These are phyloP conservation scores for Aplysia californica DNA, from an alignment of 1,140 invertebrate species.

Conservation along the genomic window DNA sequence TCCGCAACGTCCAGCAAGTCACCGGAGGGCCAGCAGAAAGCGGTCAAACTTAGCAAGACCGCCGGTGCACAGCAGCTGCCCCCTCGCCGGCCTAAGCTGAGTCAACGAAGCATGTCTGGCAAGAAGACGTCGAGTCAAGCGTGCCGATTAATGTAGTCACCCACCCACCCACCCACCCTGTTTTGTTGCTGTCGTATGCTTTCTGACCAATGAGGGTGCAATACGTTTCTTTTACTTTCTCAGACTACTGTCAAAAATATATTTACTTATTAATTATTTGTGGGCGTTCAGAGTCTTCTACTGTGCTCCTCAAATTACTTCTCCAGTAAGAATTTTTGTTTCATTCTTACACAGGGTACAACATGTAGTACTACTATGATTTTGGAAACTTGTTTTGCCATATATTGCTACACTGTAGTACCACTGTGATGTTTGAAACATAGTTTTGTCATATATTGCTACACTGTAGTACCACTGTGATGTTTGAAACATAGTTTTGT, in stretches of 20 bases:
- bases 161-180: no score
- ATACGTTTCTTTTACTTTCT: neutral
- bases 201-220: neutral
- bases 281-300: neutral
- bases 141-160: slow-evolving; percentile 12
- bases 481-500: no score
- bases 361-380: no score
- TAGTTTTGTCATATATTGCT: no score
- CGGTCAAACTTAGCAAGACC: neutral
- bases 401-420: no score
- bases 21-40: neutral
- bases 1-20: neutral
- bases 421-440: no score
- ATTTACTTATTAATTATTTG: neutral
- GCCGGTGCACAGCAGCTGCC: neutral
- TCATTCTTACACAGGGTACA: no score
- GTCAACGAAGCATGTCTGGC: neutral
- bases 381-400: no score
- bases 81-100: slow-evolving; percentile 11
- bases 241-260: neutral
- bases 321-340: no score
- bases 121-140: slow-evolving; percentile 25
- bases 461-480: no score
- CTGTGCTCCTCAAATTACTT: no score
- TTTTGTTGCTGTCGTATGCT: no score